Evolutionary conservation across 2,797 vertebrate species (phyloP), one percentile per base, ranked within the genome.

Genomic region (Novumbra hubbsi): DNA sequence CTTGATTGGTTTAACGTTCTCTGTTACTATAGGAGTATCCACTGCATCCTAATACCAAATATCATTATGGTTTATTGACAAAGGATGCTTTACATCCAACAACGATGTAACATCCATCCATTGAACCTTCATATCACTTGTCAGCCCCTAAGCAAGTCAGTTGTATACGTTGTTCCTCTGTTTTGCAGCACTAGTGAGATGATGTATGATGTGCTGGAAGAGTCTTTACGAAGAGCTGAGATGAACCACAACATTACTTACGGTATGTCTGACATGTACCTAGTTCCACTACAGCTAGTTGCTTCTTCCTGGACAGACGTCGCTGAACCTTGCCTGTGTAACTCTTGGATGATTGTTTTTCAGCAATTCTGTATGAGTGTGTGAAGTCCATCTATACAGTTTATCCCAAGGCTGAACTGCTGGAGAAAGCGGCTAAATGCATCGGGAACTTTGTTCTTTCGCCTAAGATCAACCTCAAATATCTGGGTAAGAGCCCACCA

Each of bases 211-310:
- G 95, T 99, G 84, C 92, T 99, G 30, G 96, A 99, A 48, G 98
- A 99, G 88, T 98, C 97, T 79, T 92, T 99, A 89, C 93, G 93
- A 88, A 94, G 97, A 94, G 98, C 98, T 27, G 98, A 99, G 89
- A 95, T 99, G 91, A 98, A 97, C 91, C 97, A 98, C 90, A 99
- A 98, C 89, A 95, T 99, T 88, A 99, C 97, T 30, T 99, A 99
- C 50, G 98, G 98, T 97, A 86, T 72, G 90, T 78, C 9, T 6
- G 2, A 5, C 12, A 9, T 7, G 52, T n/a, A 52, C 50, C 11
- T 1, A 38, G 0, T 14, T 38, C 41, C 48, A 21, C 21, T 2
- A 30, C 17, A 16, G 4, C 64, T 70, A 14, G 49, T 32, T n/a
- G 38, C 2, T 28, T 9, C 1, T 67, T 24, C 45, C n/a, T 24